Percentiles rank a stretch among this genome's conserved stretches.
These are phyloP conservation scores for Girardinus metallicus DNA, from an alignment of 2,797 vertebrate genomes.

Conservation along the genomic window DNA sequence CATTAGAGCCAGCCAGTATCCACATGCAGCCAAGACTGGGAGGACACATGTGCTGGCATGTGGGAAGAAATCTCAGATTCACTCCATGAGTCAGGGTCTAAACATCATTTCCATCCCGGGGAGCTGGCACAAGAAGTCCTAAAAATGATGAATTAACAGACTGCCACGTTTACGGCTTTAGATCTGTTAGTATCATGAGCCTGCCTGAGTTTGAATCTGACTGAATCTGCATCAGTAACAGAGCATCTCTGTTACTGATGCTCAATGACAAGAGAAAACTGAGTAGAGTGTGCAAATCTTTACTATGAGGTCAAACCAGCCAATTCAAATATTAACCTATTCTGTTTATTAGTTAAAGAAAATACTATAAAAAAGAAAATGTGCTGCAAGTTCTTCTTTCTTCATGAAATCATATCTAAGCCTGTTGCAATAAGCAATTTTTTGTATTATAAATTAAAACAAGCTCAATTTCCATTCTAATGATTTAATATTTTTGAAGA, in stretches of 20 bases:
- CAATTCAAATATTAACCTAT: not conserved
- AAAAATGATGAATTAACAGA: conserved; percentile 57
- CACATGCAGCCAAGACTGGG: conserved; percentile 30
- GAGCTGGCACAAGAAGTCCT: conserved; percentile 50
- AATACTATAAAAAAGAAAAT: not conserved
- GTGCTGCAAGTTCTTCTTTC: not conserved
- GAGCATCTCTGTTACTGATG: not conserved
- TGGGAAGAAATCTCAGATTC: conserved; percentile 56
- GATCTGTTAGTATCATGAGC: conserved; percentile 24
- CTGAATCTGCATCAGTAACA: not conserved
- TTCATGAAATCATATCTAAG: not conserved
- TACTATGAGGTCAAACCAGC: not conserved
- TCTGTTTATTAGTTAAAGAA: not conserved
- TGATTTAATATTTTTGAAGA: no score
- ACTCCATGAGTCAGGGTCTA: conserved; percentile 69
- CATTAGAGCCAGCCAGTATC: conserved; percentile 30
- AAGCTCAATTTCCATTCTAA: no score
- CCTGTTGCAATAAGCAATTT: no score
- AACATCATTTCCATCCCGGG: conserved; percentile 61
- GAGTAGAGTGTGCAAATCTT: conserved; percentile 2
- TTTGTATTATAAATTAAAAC: no score
- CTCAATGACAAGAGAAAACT: conserved; percentile 22
- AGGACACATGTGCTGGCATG: conserved; percentile 48
- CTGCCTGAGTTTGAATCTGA: conserved; percentile 26
- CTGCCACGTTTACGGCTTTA: conserved; percentile 46